phyloP scores from a whole-genome alignment of 1,140 invertebrate genomes.

The Drusus annulatus region DNA sequence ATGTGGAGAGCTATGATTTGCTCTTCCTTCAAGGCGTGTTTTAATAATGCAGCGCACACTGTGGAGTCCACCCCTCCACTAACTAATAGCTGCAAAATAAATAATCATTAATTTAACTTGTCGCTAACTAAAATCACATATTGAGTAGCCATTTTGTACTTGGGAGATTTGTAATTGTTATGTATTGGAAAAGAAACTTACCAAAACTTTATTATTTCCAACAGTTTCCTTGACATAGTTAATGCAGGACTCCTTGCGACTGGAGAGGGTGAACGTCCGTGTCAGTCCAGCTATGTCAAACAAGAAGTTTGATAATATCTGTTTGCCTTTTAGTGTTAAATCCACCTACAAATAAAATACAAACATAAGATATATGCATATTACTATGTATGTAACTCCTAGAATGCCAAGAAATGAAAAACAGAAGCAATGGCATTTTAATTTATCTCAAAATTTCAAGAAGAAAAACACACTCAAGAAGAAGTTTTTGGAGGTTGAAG shows the following conservation, averaged over 20 bases:
- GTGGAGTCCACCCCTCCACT: constrained; percentile 99
- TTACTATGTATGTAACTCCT: too few species aligned
- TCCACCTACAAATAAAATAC: constrained; percentile 79
- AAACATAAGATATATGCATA: neutral
- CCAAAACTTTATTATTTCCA: constrained; percentile 93
- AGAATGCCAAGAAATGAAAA: too few species aligned
- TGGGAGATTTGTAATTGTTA: too few species aligned
- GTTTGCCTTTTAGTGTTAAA: constrained; percentile 91
- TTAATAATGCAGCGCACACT: constrained; percentile 95
- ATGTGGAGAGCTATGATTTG: constrained; percentile 98
- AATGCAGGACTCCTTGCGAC: constrained; percentile 92
- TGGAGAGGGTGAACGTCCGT: constrained; percentile 91
- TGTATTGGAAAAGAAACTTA: constrained; percentile 71
- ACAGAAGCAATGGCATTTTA: too few species aligned
- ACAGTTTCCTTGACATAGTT: constrained; percentile 94
- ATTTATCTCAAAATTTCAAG: too few species aligned
- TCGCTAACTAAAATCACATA: too few species aligned
- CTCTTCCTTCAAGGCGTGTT: constrained; percentile 89
- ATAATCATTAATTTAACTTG: neutral
- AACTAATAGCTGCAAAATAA: constrained; percentile 81
- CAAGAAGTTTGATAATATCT: constrained; percentile 96
- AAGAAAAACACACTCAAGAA: too few species aligned
- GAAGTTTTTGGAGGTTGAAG: too few species aligned
- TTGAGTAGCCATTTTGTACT: too few species aligned
- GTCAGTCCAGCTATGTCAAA: constrained; percentile 91